Evolutionary conservation across 2,797 vertebrate genomes (phyloP).

Genomic region (Argentina silus): DNA sequence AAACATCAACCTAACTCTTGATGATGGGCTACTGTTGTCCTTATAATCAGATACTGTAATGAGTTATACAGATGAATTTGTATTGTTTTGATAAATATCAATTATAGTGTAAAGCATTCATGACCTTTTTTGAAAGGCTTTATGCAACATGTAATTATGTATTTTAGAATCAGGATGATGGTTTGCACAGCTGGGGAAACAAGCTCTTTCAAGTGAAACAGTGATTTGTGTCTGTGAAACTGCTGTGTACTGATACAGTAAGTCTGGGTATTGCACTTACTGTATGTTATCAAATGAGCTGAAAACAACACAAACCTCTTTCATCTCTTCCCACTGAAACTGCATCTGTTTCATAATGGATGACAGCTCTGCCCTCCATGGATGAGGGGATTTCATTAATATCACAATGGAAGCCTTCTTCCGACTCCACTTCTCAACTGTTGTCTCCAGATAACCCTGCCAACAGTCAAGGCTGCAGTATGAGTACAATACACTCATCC

Average conservation of each 20-base stretch:
- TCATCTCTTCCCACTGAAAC: slow-evolving; percentile 35
- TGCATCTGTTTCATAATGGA: slow-evolving; percentile 47
- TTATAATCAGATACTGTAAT: slow-evolving; percentile 6
- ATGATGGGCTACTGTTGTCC: slow-evolving; percentile 1
- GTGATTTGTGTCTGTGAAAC: slow-evolving; percentile 18
- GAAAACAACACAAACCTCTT: slow-evolving; percentile 34
- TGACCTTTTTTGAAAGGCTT: not conserved
- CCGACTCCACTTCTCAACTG: slow-evolving; percentile 40
- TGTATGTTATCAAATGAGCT: slow-evolving; percentile 37
- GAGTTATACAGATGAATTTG: slow-evolving; percentile 20
- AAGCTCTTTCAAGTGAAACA: slow-evolving; percentile 22
- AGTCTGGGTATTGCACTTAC: slow-evolving; percentile 12
- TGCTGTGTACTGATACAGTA: slow-evolving; percentile 5
- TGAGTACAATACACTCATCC: slow-evolving; percentile 16
- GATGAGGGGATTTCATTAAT: slow-evolving; percentile 58
- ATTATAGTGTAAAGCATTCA: not conserved
- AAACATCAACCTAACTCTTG: not conserved
- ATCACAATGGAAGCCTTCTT: slow-evolving; percentile 57
- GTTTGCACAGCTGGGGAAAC: slow-evolving; percentile 1
- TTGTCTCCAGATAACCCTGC: slow-evolving; percentile 47
- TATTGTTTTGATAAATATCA: slow-evolving; percentile 17
- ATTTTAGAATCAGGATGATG: slow-evolving; percentile 5
- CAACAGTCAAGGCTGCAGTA: slow-evolving; percentile 14
- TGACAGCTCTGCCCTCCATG: slow-evolving; percentile 48
- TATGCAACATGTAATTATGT: not conserved